Base-by-base conservation (phyloP, 2,888 invertebrate species). In the Furcula furcula region DNA sequence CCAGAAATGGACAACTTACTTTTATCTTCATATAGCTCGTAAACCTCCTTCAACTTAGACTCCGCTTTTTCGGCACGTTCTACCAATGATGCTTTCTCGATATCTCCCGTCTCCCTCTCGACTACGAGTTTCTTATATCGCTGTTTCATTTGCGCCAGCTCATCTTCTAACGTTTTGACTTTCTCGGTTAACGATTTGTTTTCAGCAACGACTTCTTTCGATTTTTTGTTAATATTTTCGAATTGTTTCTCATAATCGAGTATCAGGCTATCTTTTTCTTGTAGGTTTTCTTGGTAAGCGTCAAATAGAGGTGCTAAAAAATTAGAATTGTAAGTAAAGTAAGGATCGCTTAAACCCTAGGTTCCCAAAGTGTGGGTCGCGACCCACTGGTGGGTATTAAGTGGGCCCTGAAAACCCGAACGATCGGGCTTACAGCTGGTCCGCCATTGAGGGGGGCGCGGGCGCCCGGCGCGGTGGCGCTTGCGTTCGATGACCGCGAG, bases 251-350 rank as follows among this genome's bases (percentile, higher is more conserved):
- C 93, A 47, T 94, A 95, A 50, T 92, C 92, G 10, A 86, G 65
- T 29, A 96, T 92, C 0, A 95, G 88, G 22, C 91, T 91, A 36
- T 94, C 93, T 65, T 95, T 95, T 55, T 96, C 95, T 52, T 88
- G 89, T 0, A 95, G 72, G 43, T 93, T 93, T 63, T 95, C 95
- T 71, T 95, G 93, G 59, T 95, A 96, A 0, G 95, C 94, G 62
- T 94, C 92, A 45, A 95, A 85, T 3, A 96, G 80, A 0, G 95
- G 95, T 0, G 90, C 91, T 75, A 87, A 26, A 41, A 86, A 20
- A 9, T 20, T 25, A 32, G n/a, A 16, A n/a, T n/a, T n/a, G n/a
- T n/a, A n/a, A n/a, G n/a, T n/a, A n/a, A n/a, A n/a, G n/a, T n/a
- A n/a, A n/a, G n/a, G n/a, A n/a, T n/a, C n/a, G n/a, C n/a, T n/a